phyloP scores from a whole-genome alignment of 1,140 invertebrate genomes.

The Calliphora vicina region DNA sequence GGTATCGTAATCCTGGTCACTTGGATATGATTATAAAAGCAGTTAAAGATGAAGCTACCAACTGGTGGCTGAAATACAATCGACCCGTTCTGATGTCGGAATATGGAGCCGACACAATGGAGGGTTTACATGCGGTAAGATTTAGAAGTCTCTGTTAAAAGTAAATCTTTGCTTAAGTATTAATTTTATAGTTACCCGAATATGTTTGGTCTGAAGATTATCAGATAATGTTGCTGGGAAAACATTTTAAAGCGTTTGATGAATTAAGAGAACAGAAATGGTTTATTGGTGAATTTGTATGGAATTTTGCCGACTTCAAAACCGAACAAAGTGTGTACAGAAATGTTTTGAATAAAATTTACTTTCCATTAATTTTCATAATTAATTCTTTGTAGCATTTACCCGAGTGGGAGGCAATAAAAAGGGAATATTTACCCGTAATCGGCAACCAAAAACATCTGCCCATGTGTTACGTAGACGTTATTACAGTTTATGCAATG shows the following conservation, averaged over 20 bases:
- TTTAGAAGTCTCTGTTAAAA: neutral
- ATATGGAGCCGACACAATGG: constrained; percentile 93
- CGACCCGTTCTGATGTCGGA: constrained; percentile 94
- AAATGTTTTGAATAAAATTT: neutral
- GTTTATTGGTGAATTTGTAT: constrained; percentile 96
- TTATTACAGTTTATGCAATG: constrained; percentile 73
- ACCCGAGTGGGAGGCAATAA: constrained; percentile 86
- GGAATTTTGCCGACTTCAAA: constrained; percentile 95
- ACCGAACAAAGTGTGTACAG: constrained; percentile 72
- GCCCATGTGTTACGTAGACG: constrained; percentile 79
- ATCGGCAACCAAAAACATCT: constrained; percentile 84
- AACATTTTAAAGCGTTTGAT: constrained; percentile 93
- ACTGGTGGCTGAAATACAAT: constrained; percentile 81
- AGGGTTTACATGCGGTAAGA: constrained; percentile 78
- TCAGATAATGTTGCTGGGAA: constrained; percentile 81
- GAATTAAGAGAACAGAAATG: constrained; percentile 75
- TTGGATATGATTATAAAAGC: constrained; percentile 76
- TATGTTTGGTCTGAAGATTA: constrained; percentile 96
- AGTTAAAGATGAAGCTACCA: constrained; percentile 77
- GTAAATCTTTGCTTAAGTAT: no score
- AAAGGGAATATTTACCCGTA: constrained; percentile 89
- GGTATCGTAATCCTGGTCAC: constrained; percentile 88
- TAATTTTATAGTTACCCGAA: constrained; percentile 73
- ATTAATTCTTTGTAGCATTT: constrained; percentile 54
- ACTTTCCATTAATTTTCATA: no score